These are phyloP conservation scores for Toxotes chatareus DNA, from an alignment of 2,113 vertebrate species.

Conservation along the genomic window DNA sequence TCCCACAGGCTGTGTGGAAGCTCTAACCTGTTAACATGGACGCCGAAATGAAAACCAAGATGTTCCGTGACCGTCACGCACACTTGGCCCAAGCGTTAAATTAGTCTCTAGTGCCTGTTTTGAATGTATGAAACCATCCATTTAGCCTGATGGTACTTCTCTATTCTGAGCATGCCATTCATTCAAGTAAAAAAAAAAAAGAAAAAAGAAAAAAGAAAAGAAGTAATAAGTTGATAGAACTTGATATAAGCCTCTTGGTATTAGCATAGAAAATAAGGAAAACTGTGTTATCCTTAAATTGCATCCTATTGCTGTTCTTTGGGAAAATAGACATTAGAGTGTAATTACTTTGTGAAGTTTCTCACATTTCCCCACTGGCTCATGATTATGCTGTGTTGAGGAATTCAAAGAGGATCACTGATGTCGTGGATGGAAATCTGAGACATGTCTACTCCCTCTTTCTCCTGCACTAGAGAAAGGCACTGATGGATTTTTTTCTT, in stretches of 20 bases:
- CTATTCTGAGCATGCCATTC: slow-evolving; percentile 44
- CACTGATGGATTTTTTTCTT: slow-evolving; percentile 21
- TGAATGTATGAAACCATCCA: neutral
- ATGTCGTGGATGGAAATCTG: slow-evolving; percentile 46
- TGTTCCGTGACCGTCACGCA: no score
- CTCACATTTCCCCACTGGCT: slow-evolving; percentile 60
- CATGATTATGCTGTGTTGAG: slow-evolving; percentile 39
- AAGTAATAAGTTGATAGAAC: slow-evolving; percentile 22
- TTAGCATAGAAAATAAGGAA: slow-evolving; percentile 49
- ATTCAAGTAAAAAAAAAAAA: slow-evolving; percentile 13
- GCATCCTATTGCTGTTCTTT: slow-evolving; percentile 6
- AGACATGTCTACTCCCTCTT: slow-evolving; percentile 23
- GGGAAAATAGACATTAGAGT: slow-evolving; percentile 52
- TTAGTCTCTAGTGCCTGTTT: neutral
- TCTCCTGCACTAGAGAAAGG: neutral
- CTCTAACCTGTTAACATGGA: no score
- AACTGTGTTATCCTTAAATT: slow-evolving; percentile 49
- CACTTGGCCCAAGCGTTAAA: neutral
- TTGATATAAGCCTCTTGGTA: slow-evolving; percentile 42
- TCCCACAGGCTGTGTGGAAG: no score
- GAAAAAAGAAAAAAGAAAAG: neutral
- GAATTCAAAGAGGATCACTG: slow-evolving; percentile 57
- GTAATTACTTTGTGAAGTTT: slow-evolving; percentile 64
- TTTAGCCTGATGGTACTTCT: slow-evolving; percentile 13
- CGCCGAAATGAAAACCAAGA: no score